A percentile compares a stretch with the other conserved stretches of the same genome.
phyloP scores from a whole-genome alignment of 2,888 invertebrate genomes.

The Tinea trinotella region DNA sequence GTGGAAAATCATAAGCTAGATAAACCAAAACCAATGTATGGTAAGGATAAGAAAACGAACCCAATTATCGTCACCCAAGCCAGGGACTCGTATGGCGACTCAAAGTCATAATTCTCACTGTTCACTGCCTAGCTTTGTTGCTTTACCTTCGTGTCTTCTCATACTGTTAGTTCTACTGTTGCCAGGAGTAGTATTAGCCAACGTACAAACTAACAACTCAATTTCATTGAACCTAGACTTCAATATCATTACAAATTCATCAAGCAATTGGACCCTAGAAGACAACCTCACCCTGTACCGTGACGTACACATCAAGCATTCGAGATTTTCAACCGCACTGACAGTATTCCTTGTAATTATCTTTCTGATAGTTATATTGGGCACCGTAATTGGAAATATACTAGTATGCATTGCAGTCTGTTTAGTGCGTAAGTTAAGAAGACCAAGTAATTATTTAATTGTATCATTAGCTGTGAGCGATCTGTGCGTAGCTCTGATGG shows the following conservation, averaged over 20 bases:
- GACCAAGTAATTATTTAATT: slow-evolving; percentile 91
- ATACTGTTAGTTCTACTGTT: slow-evolving; percentile 52
- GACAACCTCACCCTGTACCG: slow-evolving; percentile 38
- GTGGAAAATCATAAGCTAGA: slow-evolving; percentile 19
- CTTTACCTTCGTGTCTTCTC: slow-evolving; percentile 69
- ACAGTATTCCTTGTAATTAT: slow-evolving; percentile 81
- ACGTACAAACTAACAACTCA: slow-evolving; percentile 42
- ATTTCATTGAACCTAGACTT: slow-evolving; percentile 32
- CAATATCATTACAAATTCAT: slow-evolving; percentile 42
- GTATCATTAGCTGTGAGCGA: slow-evolving; percentile 97
- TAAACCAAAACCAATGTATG: slow-evolving; percentile 60
- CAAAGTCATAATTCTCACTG: slow-evolving; percentile 53
- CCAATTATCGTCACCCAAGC: slow-evolving; percentile 49
- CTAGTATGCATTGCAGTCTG: slow-evolving; percentile 96
- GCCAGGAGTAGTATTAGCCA: slow-evolving; percentile 38
- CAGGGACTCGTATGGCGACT: slow-evolving; percentile 71
- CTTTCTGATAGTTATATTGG: slow-evolving; percentile 81
- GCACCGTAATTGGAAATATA: slow-evolving; percentile 90
- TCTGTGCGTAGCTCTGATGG: slow-evolving; percentile 93
- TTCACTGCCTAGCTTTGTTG: slow-evolving; percentile 70
- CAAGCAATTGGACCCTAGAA: slow-evolving; percentile 47
- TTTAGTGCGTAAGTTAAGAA: slow-evolving; percentile 90
- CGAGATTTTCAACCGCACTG: slow-evolving; percentile 53
- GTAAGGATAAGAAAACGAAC: slow-evolving; percentile 48
- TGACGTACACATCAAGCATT: slow-evolving; percentile 46